Conservation (phyloP, 1,140 invertebrate species). For the Stegodyphus dumicola region DNA sequence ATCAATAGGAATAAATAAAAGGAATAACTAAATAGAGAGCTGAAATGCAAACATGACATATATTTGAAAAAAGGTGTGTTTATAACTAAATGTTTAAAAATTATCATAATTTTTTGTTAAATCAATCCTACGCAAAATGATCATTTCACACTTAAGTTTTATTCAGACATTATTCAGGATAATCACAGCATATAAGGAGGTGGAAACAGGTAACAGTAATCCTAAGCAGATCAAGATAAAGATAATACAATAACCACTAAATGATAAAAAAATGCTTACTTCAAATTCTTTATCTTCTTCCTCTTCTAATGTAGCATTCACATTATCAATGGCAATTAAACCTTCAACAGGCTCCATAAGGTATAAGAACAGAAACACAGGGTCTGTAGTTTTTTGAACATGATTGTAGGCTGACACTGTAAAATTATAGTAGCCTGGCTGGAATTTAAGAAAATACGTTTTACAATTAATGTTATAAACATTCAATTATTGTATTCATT, state of each 20-base stretch:
- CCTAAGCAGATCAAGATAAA: no score
- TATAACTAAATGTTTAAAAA: no score
- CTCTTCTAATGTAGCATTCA: constrained; percentile 62
- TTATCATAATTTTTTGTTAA: no score
- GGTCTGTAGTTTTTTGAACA: constrained; percentile 64
- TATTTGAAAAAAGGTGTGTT: no score
- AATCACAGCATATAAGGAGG: no score
- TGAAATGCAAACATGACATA: no score
- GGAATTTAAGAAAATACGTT: not conserved
- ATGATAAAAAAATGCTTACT: constrained; percentile 22
- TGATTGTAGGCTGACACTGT: constrained; percentile 64
- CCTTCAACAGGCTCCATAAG: constrained; percentile 64
- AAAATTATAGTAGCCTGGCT: constrained; percentile 64
- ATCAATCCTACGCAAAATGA: no score
- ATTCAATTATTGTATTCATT: not conserved
- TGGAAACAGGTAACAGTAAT: no score
- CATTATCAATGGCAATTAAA: constrained; percentile 61
- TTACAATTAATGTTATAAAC: not conserved
- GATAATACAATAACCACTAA: not conserved
- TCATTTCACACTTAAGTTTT: no score
- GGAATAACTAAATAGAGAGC: not conserved
- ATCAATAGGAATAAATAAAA: not conserved
- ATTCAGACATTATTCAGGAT: no score
- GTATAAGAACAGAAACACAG: constrained; percentile 59
- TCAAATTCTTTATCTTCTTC: constrained; percentile 63